phyloP scores from a whole-genome alignment of 2,888 invertebrate genomes.

The Leucophenga maculata region DNA sequence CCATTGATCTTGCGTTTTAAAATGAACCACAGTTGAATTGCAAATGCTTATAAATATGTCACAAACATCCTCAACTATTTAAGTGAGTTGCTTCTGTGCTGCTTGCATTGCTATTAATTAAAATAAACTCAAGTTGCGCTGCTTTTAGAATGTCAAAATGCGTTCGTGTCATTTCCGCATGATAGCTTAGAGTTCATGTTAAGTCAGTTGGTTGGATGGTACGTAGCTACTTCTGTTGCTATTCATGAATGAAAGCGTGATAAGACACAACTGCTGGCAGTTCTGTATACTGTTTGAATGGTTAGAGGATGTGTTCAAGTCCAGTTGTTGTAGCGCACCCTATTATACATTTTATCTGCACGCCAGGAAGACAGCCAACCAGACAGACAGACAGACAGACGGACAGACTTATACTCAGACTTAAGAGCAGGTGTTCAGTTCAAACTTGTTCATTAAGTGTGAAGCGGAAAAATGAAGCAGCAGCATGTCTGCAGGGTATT shows the following conservation, averaged over 20 bases:
- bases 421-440: slow-evolving; percentile 54
- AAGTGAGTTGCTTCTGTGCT: too few species aligned
- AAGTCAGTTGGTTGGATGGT: slow-evolving; percentile 35
- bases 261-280: slow-evolving; percentile 15
- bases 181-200: too few species aligned
- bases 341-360: slow-evolving; percentile 31
- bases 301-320: background rate
- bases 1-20: too few species aligned
- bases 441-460: slow-evolving; percentile 61
- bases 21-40: too few species aligned
- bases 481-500: slow-evolving; percentile 5
- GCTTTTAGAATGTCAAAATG: background rate
- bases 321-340: slow-evolving; percentile 27
- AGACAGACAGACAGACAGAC: slow-evolving; percentile 1
- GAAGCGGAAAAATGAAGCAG: slow-evolving; percentile 45
- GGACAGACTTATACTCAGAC: slow-evolving; percentile 14
- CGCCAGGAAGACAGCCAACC: slow-evolving; percentile 27
- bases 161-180: background rate
- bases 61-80: too few species aligned
- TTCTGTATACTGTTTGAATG: background rate
- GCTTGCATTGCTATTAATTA: background rate
- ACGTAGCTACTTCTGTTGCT: slow-evolving; percentile 2
- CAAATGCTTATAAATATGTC: too few species aligned
- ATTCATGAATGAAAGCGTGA: slow-evolving; percentile 24
- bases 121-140: background rate